A percentile compares a stretch with the other conserved stretches of the same genome.
These are phyloP conservation scores for Tokudaia muenninki DNA, from an alignment of 2,797 vertebrate species.

Conservation along the genomic window DNA sequence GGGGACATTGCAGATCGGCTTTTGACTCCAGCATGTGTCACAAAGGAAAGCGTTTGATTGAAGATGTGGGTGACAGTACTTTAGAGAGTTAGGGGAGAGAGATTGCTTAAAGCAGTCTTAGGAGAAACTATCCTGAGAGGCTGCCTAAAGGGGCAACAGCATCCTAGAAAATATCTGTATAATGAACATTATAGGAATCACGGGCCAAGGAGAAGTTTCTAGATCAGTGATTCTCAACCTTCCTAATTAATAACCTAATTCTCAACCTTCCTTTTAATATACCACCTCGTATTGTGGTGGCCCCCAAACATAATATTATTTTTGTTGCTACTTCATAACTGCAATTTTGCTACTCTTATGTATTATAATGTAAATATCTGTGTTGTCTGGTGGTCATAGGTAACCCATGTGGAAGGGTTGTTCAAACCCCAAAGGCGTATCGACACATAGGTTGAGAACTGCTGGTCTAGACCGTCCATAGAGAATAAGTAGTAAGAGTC, in stretches of 20 bases:
- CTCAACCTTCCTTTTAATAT: not conserved
- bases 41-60: not conserved
- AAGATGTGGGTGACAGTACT: fast-evolving
- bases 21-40: not conserved
- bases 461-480: fast-evolving
- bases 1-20: not conserved
- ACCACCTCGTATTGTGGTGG: not conserved
- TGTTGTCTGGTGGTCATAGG: not conserved
- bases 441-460: not conserved
- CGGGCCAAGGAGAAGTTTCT: not conserved
- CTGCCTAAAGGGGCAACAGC: not conserved
- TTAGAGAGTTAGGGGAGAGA: not conserved
- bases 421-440: not conserved
- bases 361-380: not conserved
- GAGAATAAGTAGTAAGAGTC: not conserved
- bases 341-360: not conserved
- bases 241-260: not conserved
- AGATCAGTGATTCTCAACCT: not conserved
- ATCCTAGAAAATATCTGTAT: not conserved
- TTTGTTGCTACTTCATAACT: not conserved
- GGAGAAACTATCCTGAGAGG: not conserved
- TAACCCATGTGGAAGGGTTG: not conserved
- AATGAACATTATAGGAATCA: not conserved
- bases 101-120: not conserved
- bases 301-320: not conserved